Base-by-base conservation (phyloP, 2,888 invertebrate genomes). In the Cephus sareptanus region DNA sequence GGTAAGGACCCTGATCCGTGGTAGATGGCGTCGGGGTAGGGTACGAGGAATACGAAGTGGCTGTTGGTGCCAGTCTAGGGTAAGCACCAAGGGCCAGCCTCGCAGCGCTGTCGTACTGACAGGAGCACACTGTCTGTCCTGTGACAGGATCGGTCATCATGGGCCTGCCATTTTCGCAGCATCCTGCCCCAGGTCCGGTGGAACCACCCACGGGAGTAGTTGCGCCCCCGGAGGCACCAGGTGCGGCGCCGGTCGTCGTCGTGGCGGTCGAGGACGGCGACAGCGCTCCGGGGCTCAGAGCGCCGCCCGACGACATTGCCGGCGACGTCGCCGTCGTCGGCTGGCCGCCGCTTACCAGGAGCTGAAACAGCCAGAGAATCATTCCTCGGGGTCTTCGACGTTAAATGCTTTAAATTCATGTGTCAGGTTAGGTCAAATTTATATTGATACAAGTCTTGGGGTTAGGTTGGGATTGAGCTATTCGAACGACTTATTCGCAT, bases 121-220 rank as follows among this genome's bases (percentile, higher is more conserved):
- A 98, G 86, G 97, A 97, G 93, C 98, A 98, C 87, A 98, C 97
- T 77, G 97, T 96, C 92, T 98, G 97, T 68, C 98, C 98, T 83
- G 97, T 97, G 80, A 97, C 96, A 13, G 98, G 97, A 92, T 98
- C 98, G 86, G 97, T 97, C 94, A 97, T 96, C 92, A 98, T 95
- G 84, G 97, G 97, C 82, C 97, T 94, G 76, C 97, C 97, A 84
- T 97, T 97, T 91, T 98, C 98, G 93, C 98, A 98, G 92, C 98
- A 98, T 81, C 93, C 93, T 1, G 93, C 84, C 4, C 86, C 85
- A 33, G 86, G 85, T 70, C 85, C 83, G 87, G 90, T 79, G 88
- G 92, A 82, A 73, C 85, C 92, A 91, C 93, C 87, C 82, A 93
- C 94, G 4, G 94, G 94, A n/a, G 93, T 94, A 77, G 94, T 92